Evolutionary conservation across 2,888 invertebrate genomes (phyloP).

Genomic region (Rhorus exstirpatorius): DNA sequence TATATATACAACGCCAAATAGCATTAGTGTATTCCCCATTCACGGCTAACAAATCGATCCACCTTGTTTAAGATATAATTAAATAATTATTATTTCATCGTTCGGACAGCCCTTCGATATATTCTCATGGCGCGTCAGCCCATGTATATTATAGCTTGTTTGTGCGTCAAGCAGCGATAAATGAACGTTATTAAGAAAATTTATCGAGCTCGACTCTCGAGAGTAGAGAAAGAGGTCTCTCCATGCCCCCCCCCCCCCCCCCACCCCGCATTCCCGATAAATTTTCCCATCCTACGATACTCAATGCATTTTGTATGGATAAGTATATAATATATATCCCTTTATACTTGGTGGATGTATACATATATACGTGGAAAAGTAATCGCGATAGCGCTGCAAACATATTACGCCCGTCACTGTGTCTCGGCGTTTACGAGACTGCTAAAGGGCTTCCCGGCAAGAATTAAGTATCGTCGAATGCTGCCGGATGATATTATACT

Average conservation of each 20-base stretch:
- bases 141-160: conserved; percentile 2
- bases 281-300: conserved; percentile 20
- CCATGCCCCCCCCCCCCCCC: neutral
- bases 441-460: conserved; percentile 69
- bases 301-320: conserved; percentile 1
- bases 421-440: conserved; percentile 62
- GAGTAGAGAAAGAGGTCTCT: conserved; percentile 59
- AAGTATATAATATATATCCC: neutral
- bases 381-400: conserved; percentile 72
- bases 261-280: conserved; percentile 18
- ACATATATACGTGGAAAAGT: conserved; percentile 62
- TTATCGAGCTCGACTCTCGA: conserved; percentile 66
- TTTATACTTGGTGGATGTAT: conserved; percentile 13
- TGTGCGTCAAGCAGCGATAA: conserved; percentile 48
- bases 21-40: conserved; percentile 6
- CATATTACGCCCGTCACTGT: conserved; percentile 71
- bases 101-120: neutral
- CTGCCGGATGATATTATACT: conserved; percentile 56
- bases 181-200: conserved; percentile 65
- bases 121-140: neutral
- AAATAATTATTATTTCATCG: conserved; percentile 38
- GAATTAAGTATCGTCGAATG: conserved; percentile 72
- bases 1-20: conserved; percentile 12
- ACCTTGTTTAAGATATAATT: conserved; percentile 31
- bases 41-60: conserved; percentile 3